These are phyloP conservation scores for Nowickia ferox DNA, from an alignment of 2,888 invertebrate genomes.

Conservation along the genomic window DNA sequence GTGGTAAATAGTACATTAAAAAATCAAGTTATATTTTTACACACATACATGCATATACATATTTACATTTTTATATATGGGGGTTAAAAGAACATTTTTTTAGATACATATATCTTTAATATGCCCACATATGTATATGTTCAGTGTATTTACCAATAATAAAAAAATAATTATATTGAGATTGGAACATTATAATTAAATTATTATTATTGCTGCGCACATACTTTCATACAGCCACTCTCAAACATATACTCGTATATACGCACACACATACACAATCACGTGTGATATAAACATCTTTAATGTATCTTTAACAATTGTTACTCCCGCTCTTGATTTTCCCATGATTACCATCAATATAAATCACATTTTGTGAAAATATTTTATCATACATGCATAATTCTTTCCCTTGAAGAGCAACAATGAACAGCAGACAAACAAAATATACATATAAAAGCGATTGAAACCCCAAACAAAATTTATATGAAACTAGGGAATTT, in stretches of 20 bases:
- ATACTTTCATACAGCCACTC: too few relatives aligned
- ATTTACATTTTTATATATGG: slow-evolving; percentile 32
- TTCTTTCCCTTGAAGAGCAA: slow-evolving; percentile 41
- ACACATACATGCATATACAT: too few relatives aligned
- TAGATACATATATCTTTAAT: too few relatives aligned
- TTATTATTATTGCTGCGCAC: background rate
- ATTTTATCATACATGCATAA: slow-evolving; percentile 55
- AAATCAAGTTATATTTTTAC: slow-evolving; percentile 37
- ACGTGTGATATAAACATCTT: slow-evolving; percentile 26
- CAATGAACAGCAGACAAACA: background rate
- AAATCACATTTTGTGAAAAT: slow-evolving; percentile 80
- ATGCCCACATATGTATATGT: too few relatives aligned
- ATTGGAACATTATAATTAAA: slow-evolving; percentile 15
- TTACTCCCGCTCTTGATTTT: slow-evolving; percentile 66
- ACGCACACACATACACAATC: too few relatives aligned
- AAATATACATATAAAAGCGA: slow-evolving; percentile 25
- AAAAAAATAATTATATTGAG: background rate
- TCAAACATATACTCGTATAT: too few relatives aligned
- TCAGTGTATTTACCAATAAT: background rate
- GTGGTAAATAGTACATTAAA: slow-evolving; percentile 11
- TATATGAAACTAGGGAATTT: slow-evolving; percentile 37
- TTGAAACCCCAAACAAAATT: slow-evolving; percentile 7
- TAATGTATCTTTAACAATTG: slow-evolving; percentile 57
- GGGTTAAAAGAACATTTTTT: slow-evolving; percentile 40
- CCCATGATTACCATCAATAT: slow-evolving; percentile 80